Conservation (phyloP, 1,140 invertebrate genomes). For the Panagrolaimus sp. region DNA sequence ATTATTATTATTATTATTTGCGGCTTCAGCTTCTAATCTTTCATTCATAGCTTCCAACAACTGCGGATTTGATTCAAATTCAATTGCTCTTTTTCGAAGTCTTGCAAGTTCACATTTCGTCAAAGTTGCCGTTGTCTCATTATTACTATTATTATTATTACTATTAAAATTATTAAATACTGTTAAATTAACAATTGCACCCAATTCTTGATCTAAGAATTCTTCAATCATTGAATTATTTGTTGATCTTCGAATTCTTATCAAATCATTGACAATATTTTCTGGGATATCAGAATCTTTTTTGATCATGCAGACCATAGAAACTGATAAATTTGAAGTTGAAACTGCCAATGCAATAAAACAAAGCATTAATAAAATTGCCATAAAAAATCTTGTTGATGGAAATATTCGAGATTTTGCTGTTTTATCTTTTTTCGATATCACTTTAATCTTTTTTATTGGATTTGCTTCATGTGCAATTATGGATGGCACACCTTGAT, state of each 20-base stretch:
- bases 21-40: background rate
- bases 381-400: conserved; percentile 55
- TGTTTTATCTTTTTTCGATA: background rate
- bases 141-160: background rate
- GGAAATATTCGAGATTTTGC: conserved; percentile 52
- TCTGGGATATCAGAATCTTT: background rate
- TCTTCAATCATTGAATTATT: conserved; percentile 10
- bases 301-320: conserved; percentile 37
- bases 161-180: background rate
- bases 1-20: too few species aligned
- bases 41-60: conserved; percentile 9
- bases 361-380: conserved; percentile 54
- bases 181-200: background rate
- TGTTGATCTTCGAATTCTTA: background rate
- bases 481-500: background rate
- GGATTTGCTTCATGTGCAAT: background rate
- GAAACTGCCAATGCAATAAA: conserved; percentile 51
- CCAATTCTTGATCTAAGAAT: conserved; percentile 18
- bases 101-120: conserved; percentile 3
- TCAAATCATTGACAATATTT: conserved; percentile 8
- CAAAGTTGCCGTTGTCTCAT: background rate
- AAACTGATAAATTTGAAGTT: conserved; percentile 34
- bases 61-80: conserved; percentile 14
- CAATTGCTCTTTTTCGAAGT: conserved; percentile 17
- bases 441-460: background rate